Conservation (phyloP, 1,140 invertebrate genomes). For the Phortica variegata region DNA sequence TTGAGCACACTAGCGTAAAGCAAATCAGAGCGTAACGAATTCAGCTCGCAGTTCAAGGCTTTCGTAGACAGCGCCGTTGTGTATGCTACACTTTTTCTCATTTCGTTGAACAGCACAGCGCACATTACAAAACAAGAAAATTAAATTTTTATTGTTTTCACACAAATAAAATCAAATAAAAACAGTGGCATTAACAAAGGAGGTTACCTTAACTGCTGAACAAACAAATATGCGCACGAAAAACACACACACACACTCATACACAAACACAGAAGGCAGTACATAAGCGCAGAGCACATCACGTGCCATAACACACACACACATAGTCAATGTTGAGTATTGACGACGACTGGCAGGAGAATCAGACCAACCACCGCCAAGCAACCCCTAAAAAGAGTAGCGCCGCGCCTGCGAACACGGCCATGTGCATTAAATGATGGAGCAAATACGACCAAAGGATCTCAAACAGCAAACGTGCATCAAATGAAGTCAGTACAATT, state of each 20-base stretch:
- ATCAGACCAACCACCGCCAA: constrained; percentile 52
- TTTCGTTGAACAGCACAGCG: not conserved
- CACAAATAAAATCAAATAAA: constrained; percentile 56
- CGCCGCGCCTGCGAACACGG: constrained; percentile 8
- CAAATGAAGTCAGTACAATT: constrained; percentile 35
- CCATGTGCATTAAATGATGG: not conserved
- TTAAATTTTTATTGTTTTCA: constrained; percentile 57
- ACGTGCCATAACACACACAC: too few relatives aligned
- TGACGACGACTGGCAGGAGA: constrained; percentile 43
- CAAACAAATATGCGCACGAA: constrained; percentile 16
- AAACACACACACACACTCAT: constrained; percentile 10
- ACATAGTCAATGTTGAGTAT: constrained; percentile 20
- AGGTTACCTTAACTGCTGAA: constrained; percentile 33
- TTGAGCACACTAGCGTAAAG: not conserved
- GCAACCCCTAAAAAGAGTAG: constrained; percentile 41
- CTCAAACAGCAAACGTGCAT: constrained; percentile 6
- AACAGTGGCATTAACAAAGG: constrained; percentile 15
- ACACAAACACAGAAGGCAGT: constrained; percentile 3
- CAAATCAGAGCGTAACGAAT: too few relatives aligned
- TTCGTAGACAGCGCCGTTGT: not conserved
- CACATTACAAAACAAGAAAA: constrained; percentile 52
- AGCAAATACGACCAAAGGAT: not conserved
- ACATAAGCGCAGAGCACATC: constrained; percentile 31
- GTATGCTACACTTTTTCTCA: too few relatives aligned
- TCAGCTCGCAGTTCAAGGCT: constrained; percentile 42